Conservation (phyloP, 2,797 vertebrate genomes). For the Botia almorhae region DNA sequence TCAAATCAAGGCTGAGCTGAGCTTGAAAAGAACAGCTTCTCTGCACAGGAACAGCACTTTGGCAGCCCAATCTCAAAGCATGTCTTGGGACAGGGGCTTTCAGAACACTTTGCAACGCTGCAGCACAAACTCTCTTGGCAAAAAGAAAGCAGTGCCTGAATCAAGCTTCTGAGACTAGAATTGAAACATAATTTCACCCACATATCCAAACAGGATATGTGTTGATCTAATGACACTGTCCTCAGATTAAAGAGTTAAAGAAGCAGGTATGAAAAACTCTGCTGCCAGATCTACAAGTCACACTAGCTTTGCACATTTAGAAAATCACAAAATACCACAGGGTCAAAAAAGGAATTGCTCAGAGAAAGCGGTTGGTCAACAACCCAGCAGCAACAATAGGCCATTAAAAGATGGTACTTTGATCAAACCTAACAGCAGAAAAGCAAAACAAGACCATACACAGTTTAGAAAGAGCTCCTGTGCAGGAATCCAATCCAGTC, state of each 20-base stretch:
- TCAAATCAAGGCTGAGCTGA: conserved; percentile 73
- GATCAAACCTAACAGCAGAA: conserved; percentile 74
- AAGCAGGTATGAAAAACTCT: neutral
- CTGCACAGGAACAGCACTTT: conserved; percentile 75
- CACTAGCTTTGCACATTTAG: conserved; percentile 53
- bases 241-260: too few species aligned
- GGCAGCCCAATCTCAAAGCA: conserved; percentile 50
- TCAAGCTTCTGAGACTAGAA: conserved; percentile 84
- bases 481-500: conserved; percentile 63
- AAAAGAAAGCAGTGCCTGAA: conserved; percentile 83
- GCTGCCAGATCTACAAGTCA: conserved; percentile 61
- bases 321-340: conserved; percentile 59
- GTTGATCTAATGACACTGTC: too few species aligned
- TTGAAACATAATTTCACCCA: conserved; percentile 46
- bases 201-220: conserved; percentile 56
- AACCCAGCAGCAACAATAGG: conserved; percentile 57
- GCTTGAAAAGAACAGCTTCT: conserved; percentile 76
- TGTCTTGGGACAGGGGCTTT: conserved; percentile 70
- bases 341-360: conserved; percentile 65
- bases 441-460: conserved; percentile 66
- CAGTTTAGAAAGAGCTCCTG: conserved; percentile 65
- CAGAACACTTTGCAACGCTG: conserved; percentile 77
- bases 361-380: conserved; percentile 57
- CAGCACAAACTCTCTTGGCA: conserved; percentile 80
- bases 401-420: conserved; percentile 68